Evolutionary conservation across 1,140 invertebrate species (phyloP), one percentile per base, ranked within the genome.

Genomic region (Proctacanthus coquilletti): DNA sequence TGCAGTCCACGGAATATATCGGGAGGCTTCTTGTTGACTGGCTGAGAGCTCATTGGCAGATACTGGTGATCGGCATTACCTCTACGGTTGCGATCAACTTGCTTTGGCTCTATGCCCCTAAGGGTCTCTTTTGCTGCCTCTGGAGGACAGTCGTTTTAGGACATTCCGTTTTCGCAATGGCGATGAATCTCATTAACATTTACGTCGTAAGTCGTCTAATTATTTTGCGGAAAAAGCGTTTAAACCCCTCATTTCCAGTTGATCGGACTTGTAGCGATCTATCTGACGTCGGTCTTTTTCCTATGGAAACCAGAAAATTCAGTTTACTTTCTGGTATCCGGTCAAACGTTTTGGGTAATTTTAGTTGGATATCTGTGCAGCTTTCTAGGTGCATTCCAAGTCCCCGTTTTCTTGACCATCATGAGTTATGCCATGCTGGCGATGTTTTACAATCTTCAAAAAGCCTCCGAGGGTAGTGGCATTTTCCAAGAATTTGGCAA

Each of bases 1-100:
- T 88, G 5, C 68, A 72, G 43, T 62, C 77, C 37, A 61, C 78
- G 2, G 73, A 83, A 48, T 62, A 68, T 39, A 51, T 73, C 4
- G 77, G 84, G 0, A 74, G 86, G 30, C 51, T 57, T 15, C 53
- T 89, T 20, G 80, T 77, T 2, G 57, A 56, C 21, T 68, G 69
- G 49, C 39, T 75, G 2, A 55, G 63, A 41, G 64, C 64, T 20
- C 63, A 70, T 38, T 49, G 73, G 45, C 73, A 71, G 43, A 55
- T 69, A 2, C 62, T 78, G 15, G 35, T 64, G 0, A 52, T 49
- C 6, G 45, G 43, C 4, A 27, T 63, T 2, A 44, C 48, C 13
- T 21, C 59, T 6, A 43, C 53, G 10, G 36, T 50, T 1, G 50
- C 52, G 18, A 38, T 51, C 5, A 56, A 59, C 29, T 42, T 62